Percentiles rank a stretch among this genome's conserved stretches.
Evolutionary conservation across 2,113 vertebrate genomes (phyloP).

Genomic region (Takifugu bimaculatus): DNA sequence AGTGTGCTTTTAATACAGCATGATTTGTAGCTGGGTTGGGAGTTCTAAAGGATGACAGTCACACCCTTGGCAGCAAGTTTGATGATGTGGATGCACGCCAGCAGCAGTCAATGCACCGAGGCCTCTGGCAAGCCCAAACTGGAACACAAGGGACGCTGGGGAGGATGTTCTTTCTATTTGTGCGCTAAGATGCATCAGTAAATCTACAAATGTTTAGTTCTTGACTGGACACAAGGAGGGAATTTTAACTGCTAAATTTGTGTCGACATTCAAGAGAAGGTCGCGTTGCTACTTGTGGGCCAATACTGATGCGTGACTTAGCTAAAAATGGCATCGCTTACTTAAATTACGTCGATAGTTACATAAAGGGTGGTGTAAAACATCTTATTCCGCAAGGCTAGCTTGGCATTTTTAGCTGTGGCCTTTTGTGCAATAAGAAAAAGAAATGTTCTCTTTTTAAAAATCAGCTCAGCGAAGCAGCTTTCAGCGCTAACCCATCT

Average conservation of each 20-base stretch:
- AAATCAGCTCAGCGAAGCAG: background rate
- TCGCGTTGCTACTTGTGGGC: no score
- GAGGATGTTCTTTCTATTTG: constrained; percentile 61
- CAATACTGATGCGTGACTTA: no score
- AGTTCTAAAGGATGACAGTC: constrained; percentile 43
- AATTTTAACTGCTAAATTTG: background rate
- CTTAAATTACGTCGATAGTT: no score
- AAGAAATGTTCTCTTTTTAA: background rate
- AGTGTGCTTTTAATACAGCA: background rate
- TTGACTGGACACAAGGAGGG: constrained; percentile 5
- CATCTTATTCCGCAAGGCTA: no score
- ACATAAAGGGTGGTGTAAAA: no score
- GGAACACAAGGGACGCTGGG: constrained; percentile 35
- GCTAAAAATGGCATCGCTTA: no score
- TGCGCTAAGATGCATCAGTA: constrained; percentile 24
- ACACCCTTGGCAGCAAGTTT: constrained; percentile 39
- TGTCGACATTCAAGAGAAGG: no score
- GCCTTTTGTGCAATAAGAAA: no score
- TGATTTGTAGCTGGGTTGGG: constrained; percentile 16
- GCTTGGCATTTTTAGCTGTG: no score
- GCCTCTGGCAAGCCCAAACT: constrained; percentile 20
- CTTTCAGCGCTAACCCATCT: constrained; percentile 12
- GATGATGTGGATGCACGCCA: constrained; percentile 46
- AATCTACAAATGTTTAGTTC: constrained; percentile 10
- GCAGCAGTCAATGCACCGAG: constrained; percentile 40